phyloP scores from a whole-genome alignment of 2,888 invertebrate species.

The Drymonia ruficornis region DNA sequence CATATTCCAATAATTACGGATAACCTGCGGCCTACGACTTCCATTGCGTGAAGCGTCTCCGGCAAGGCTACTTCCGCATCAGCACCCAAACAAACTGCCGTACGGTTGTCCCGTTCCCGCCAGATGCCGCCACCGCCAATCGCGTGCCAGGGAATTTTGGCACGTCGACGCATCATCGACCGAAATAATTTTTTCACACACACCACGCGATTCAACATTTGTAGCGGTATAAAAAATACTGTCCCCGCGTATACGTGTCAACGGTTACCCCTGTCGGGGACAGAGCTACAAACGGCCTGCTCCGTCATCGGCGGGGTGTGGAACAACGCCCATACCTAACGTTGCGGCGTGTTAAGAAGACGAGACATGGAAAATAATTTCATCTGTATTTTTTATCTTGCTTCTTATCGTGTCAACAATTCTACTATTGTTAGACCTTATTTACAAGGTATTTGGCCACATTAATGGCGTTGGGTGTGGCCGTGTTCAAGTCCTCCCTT shows the following conservation, averaged over 20 bases:
- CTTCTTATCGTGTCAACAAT: too few relatives aligned
- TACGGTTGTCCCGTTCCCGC: conserved; percentile 7
- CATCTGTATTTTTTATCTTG: too few relatives aligned
- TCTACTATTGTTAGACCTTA: too few relatives aligned
- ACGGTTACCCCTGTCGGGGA: conserved; percentile 23
- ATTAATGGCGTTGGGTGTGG: too few relatives aligned
- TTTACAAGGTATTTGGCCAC: too few relatives aligned
- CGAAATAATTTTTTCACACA: conserved; percentile 53
- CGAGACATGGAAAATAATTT: too few relatives aligned
- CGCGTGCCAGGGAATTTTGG: conserved; percentile 55
- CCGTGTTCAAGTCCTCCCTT: too few relatives aligned
- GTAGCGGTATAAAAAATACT: conserved; percentile 30
- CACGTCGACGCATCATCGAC: conserved; percentile 47
- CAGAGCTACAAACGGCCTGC: background rate
- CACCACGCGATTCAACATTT: conserved; percentile 22
- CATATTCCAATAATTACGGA: too few relatives aligned
- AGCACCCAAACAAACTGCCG: conserved; percentile 12
- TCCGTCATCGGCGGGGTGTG: background rate
- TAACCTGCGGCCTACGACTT: too few relatives aligned
- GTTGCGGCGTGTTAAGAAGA: too few relatives aligned
- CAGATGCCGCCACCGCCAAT: conserved; percentile 8
- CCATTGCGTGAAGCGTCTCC: background rate
- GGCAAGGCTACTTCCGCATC: background rate
- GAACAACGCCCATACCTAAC: too few relatives aligned
- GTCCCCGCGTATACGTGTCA: conserved; percentile 37